phyloP scores from a whole-genome alignment of 2,888 invertebrate genomes.

The Spodoptera littoralis region DNA sequence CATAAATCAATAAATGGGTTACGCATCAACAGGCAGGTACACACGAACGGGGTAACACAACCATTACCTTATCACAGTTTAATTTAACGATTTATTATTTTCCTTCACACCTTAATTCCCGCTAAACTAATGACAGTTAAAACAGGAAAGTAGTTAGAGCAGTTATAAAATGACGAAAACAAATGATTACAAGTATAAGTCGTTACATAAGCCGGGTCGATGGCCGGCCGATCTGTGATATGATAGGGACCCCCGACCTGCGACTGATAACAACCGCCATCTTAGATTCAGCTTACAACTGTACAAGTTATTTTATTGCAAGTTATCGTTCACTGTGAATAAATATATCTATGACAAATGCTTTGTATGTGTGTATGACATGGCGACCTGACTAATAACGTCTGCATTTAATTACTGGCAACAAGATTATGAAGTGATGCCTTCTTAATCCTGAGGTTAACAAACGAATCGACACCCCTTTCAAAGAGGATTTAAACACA shows the following conservation, averaged over 20 bases:
- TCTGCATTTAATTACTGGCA: no score
- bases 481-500: no score
- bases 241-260: constrained; percentile 56
- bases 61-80: constrained; percentile 11
- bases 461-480: no score
- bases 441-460: no score
- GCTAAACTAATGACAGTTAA: neutral
- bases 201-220: constrained; percentile 71
- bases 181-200: constrained; percentile 21
- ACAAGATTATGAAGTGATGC: no score
- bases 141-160: constrained; percentile 21
- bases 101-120: neutral
- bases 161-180: constrained; percentile 34
- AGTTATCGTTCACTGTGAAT: neutral
- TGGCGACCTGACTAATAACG: no score
- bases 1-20: neutral
- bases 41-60: constrained; percentile 1
- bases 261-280: constrained; percentile 62
- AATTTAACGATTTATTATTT: constrained; percentile 10
- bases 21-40: neutral
- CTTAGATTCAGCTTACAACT: constrained; percentile 66
- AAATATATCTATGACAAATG: no score
- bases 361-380: no score
- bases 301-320: constrained; percentile 4
- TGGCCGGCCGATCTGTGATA: constrained; percentile 67